Evolutionary conservation across 53 echinoderm and acorn worm genomes (phyloP).

Genomic region (Temnopleurus reevesii): DNA sequence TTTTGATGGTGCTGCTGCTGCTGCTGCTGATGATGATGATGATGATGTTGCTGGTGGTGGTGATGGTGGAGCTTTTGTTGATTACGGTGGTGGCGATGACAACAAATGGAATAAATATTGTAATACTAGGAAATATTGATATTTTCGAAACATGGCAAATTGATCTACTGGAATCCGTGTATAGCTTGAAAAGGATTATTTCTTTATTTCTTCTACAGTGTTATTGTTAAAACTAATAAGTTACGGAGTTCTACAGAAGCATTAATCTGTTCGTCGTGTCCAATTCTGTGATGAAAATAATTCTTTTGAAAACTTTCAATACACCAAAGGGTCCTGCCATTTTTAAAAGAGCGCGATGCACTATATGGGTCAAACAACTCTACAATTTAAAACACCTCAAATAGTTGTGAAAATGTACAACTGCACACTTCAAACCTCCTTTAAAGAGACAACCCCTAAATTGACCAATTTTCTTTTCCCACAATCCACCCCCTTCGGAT

Average conservation of each 20-base stretch:
- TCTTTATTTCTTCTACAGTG: too few relatives aligned
- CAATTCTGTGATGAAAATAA: too few relatives aligned
- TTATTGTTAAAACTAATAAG: too few relatives aligned
- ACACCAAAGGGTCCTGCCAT: too few relatives aligned
- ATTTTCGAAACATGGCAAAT: too few relatives aligned
- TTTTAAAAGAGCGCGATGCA: background rate
- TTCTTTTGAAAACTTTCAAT: too few relatives aligned
- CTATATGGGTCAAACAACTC: slow-evolving; percentile 6
- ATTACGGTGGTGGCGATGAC: background rate
- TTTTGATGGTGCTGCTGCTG: background rate
- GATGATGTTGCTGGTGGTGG: background rate
- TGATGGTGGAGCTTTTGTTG: background rate
- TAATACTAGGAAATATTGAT: too few relatives aligned
- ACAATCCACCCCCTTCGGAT: slow-evolving; percentile 17
- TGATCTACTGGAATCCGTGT: too few relatives aligned
- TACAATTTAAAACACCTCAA: background rate
- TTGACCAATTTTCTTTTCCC: slow-evolving; percentile 16
- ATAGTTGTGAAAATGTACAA: background rate
- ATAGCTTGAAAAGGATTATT: too few relatives aligned
- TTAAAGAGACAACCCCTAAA: background rate
- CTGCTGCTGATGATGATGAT: background rate
- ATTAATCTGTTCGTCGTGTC: too few relatives aligned
- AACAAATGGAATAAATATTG: too few relatives aligned
- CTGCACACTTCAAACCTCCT: background rate
- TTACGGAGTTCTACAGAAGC: too few relatives aligned